A percentile compares a stretch with the other conserved stretches of the same genome.
Conservation (phyloP, 2,113 vertebrate genomes). For the Uria lomvia region DNA sequence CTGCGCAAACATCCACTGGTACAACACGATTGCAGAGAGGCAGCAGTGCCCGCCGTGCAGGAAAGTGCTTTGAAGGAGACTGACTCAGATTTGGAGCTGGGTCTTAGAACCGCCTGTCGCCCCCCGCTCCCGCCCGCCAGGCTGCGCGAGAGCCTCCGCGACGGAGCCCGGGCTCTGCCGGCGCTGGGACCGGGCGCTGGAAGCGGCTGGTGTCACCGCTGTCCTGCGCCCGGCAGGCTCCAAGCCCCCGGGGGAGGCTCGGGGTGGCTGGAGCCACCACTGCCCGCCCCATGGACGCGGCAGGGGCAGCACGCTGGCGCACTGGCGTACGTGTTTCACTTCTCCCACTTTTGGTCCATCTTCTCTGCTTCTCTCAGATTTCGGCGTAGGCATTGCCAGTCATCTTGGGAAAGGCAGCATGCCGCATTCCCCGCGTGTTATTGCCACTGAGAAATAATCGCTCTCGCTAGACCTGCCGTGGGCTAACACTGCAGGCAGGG, state of each 20-base stretch:
- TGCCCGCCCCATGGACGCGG: too few species aligned
- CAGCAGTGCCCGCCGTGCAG: neutral
- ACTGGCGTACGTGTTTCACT: rapidly evolving
- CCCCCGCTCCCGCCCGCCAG: neutral
- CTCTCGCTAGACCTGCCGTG: neutral
- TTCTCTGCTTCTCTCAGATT: neutral
- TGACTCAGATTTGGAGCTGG: neutral
- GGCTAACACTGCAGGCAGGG: neutral
- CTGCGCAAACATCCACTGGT: neutral
- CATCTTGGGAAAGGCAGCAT: neutral
- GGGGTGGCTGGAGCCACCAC: neutral
- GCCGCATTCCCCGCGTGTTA: too few species aligned
- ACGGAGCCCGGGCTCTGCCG: rapidly evolving
- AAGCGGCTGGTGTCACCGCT: neutral
- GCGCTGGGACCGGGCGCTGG: neutral
- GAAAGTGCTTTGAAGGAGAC: neutral
- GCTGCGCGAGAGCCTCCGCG: rapidly evolving
- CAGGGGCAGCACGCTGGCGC: rapidly evolving
- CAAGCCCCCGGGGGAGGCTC: too few species aligned
- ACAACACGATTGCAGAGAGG: neutral
- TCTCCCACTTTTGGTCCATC: neutral
- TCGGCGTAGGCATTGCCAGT: rapidly evolving
- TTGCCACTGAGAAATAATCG: neutral
- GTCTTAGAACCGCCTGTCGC: rapidly evolving
- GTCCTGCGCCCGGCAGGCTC: too few species aligned